These are phyloP conservation scores for Sigmodon hispidus DNA, from an alignment of 2,113 vertebrate genomes.

Conservation along the genomic window DNA sequence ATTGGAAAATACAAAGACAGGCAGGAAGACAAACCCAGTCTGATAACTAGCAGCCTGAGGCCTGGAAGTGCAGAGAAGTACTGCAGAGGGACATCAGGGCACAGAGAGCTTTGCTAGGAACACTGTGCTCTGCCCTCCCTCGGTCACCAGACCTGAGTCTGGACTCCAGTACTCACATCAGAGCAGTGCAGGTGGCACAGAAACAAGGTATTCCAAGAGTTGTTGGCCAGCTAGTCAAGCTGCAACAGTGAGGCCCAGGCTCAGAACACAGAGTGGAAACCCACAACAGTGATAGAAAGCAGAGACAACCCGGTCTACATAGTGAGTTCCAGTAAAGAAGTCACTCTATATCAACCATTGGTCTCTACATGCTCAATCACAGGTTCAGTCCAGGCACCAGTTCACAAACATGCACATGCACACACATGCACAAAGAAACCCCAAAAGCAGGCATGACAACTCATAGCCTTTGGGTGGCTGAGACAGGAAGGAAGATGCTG, in stretches of 20 bases:
- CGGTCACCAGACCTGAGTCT: not conserved
- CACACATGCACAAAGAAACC: too few species aligned
- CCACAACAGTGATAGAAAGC: not conserved
- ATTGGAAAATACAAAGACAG: not conserved
- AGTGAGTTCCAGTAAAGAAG: not conserved
- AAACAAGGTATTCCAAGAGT: not conserved
- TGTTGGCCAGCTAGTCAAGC: not conserved
- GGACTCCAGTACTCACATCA: too few species aligned
- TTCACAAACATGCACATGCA: not conserved
- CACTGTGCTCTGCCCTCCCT: not conserved
- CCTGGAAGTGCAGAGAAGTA: too few species aligned
- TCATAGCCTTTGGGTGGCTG: not conserved
- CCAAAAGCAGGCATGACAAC: not conserved
- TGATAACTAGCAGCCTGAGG: not conserved
- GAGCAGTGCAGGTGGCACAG: not conserved
- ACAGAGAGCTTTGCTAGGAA: not conserved
- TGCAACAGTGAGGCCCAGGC: too few species aligned
- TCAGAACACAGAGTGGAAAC: not conserved
- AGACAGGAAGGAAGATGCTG: not conserved
- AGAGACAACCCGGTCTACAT: not conserved
- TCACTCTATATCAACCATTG: not conserved
- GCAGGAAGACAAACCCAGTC: slow-evolving; percentile 33
- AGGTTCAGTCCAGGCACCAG: not conserved
- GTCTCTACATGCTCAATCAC: too few species aligned
- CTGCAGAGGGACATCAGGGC: not conserved